Evolutionary conservation across 2,888 invertebrate genomes (phyloP).

Genomic region (Xylophagus ater): DNA sequence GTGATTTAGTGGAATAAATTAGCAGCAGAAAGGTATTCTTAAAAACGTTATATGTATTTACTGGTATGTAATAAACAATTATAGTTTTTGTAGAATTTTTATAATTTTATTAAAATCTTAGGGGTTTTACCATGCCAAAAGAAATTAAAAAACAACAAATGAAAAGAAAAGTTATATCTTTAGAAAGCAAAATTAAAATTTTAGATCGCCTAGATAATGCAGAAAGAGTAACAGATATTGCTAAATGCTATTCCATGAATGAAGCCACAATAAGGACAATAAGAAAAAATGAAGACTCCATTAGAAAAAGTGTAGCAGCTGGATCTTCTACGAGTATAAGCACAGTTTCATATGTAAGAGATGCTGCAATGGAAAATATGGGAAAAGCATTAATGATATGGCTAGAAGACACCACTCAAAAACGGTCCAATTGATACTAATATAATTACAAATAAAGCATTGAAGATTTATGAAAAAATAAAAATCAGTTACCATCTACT

Average conservation of each 20-base stretch:
- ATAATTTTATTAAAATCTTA: too few species aligned
- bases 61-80: too few species aligned
- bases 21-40: too few species aligned
- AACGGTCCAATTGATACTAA: not conserved
- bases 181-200: conserved; percentile 11
- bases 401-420: not conserved
- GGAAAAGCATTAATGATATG: conserved; percentile 6
- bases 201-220: conserved; percentile 8
- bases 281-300: conserved; percentile 13
- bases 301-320: conserved; percentile 8
- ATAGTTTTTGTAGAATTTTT: too few species aligned
- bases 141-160: too few species aligned
- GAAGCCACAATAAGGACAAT: conserved; percentile 17
- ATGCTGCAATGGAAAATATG: too few species aligned
- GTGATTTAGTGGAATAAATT: too few species aligned
- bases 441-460: too few species aligned
- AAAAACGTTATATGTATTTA: too few species aligned
- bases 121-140: too few species aligned
- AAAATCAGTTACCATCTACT: conserved; percentile 4
- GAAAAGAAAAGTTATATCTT: too few species aligned
- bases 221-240: conserved; percentile 15
- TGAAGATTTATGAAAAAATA: not conserved
- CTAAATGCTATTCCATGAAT: conserved; percentile 14
- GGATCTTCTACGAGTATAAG: conserved; percentile 4
- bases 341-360: too few species aligned